Conservation (phyloP, 2,113 vertebrate species). For the Leuciscus idus region DNA sequence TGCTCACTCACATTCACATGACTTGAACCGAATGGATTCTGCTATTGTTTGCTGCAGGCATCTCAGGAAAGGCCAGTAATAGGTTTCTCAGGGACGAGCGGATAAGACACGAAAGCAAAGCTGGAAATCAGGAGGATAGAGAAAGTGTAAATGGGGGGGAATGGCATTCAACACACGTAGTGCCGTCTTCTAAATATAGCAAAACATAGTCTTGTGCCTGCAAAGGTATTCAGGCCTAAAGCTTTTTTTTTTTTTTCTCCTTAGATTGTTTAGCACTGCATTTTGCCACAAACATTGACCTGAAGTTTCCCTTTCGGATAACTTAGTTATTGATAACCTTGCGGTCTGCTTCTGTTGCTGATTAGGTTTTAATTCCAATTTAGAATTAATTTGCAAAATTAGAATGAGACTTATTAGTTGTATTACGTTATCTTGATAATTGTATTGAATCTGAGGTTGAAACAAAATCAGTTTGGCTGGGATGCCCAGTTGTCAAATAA, state of each 20-base stretch:
- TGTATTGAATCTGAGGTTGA: neutral
- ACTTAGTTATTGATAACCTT: neutral
- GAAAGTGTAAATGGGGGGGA: neutral
- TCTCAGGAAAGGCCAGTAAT: constrained; percentile 43
- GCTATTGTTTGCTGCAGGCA: constrained; percentile 17
- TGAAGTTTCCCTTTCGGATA: neutral
- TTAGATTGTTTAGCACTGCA: neutral
- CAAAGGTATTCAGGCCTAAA: neutral
- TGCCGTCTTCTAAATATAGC: neutral
- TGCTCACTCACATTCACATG: constrained; percentile 25
- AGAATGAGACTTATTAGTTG: constrained; percentile 9
- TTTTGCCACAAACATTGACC: neutral
- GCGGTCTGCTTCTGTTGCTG: neutral
- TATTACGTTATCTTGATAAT: neutral
- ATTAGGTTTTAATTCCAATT: constrained; percentile 6
- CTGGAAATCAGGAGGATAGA: constrained; percentile 28
- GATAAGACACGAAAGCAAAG: constrained; percentile 24
- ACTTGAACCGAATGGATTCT: constrained; percentile 12
- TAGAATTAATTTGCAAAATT: neutral
- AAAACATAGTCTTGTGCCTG: neutral
- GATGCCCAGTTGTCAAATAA: constrained; percentile 8
- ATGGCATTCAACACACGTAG: neutral
- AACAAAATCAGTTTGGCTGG: neutral
- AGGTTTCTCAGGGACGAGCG: constrained; percentile 36
- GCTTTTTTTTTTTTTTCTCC: neutral